Base-by-base conservation (phyloP, 2,888 invertebrate genomes). In the Pyrocoelia pectoralis region DNA sequence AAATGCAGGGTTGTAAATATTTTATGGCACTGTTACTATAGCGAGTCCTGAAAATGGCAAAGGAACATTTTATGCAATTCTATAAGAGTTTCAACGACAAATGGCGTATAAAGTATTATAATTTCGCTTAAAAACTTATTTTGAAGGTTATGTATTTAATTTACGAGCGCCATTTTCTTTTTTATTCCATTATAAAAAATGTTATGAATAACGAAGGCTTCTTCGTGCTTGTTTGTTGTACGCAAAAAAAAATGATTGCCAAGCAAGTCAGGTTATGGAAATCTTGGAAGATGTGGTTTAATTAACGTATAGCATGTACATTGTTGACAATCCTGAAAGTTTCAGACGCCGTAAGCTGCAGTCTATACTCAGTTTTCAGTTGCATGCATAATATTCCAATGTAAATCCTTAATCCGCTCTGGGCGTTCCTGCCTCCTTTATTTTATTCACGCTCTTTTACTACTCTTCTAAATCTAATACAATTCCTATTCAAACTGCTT, bases 401-500 rank as follows among this genome's bases (percentile, higher is more conserved):
- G 69, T 70, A 72, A 67, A 67, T 71, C 68, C 69, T 60, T 71
- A 72, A 73, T 73, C 72, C 71, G 72, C 71, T 66, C 56, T 60
- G 64, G 71, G 68, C 68, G 67, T 63, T 65, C 61, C 58, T 50
- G 57, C 56, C 57, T 68, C 69, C 73, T 73, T 75, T 74, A 74
- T 74, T 74, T 76, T 74, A 74, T 74, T 74, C 72, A 57, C 68
- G 72, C 71, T 71, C 72, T 72, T 75, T 73, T 73, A 73, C 71
- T 70, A 67, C 72, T 68, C 65, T 69, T 72, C 73, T 70, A 73
- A 74, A 76, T 74, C 74, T 74, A 75, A 76, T 76, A 74, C 74
- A 74, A 76, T 76, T 76, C 74, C 70, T 70, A 76, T 76, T 77
- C 74, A 76, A 76, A 76, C 73, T 74, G 75, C 74, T 69, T 62